Evolutionary conservation across 1,140 invertebrate species (phyloP), one percentile per base, ranked within the genome.

Genomic region (Calephelis nemesis): DNA sequence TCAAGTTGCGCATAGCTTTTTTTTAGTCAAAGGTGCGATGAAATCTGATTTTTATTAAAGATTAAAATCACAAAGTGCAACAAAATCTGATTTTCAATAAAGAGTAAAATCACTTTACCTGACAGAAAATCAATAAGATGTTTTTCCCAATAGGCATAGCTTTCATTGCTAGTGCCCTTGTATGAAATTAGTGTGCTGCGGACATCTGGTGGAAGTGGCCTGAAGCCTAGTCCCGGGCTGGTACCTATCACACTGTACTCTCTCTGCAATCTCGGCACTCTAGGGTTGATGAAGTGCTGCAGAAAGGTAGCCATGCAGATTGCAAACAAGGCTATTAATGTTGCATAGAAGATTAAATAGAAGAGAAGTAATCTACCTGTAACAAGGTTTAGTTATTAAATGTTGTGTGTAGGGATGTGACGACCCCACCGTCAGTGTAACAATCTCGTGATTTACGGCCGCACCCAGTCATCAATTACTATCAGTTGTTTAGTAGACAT

Each of bases 111-210:
- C 75, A 72, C 4, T 2, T 30, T 92, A 97, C 97, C 94, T 79
- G 94, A 93, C 40, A 98, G 90, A 82, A 97, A 98, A 47, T 94
- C 85, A 67, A 94, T 93, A 0, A 98, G 85, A 69, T 95, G 93
- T 47, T 95, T 88, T 52, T 94, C 95, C 97, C 97, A 98, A 75
- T 95, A 94, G 72, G 95, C 92, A 74, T 95, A 96, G 79, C 96
- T 96, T 54, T 95, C 94, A 71, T 93, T 92, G 54, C 95, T 93
- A 0, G 94, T 95, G 48, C 95, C 95, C 82, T 95, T 97, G 92
- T 98, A 98, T 95, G 97, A 97, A 81, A 99, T 98, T 52, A 99
- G 93, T 12, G 98, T 98, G 88, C 97, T 98, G 73, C 98, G 95
- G 39, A 98, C 95, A 87, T 98, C 97, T 0, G 71, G 68, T 0